Percentiles rank a stretch among this genome's conserved stretches.
phyloP scores from a whole-genome alignment of 2,113 vertebrate genomes.

The Cynopterus brachyotis region DNA sequence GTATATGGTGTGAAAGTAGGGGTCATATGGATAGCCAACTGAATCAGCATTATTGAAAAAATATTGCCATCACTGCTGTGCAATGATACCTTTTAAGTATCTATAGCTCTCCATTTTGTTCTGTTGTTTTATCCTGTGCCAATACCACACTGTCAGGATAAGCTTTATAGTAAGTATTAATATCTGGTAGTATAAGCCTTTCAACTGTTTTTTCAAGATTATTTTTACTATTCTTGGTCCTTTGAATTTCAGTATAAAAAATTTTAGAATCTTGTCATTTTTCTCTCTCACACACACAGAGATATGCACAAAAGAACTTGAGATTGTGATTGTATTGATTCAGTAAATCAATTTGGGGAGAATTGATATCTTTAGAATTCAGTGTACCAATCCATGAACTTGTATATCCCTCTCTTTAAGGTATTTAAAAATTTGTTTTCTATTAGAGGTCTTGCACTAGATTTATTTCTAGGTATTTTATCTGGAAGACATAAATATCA shows the following conservation, averaged over 20 bases:
- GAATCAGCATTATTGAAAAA: background rate
- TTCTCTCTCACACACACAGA: background rate
- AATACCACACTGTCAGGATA: background rate
- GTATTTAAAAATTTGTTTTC: background rate
- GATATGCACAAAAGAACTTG: background rate
- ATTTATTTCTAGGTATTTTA: background rate
- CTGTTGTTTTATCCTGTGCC: background rate
- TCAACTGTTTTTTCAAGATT: background rate
- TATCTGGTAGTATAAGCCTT: background rate
- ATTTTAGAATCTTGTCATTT: background rate
- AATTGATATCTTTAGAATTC: slow-evolving; percentile 19
- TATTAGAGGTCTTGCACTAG: background rate
- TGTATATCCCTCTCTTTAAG: background rate
- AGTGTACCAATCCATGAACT: background rate
- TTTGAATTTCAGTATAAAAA: slow-evolving; percentile 44
- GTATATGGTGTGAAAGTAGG: background rate
- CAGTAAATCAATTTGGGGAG: background rate
- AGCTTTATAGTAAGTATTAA: background rate
- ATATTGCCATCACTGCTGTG: background rate
- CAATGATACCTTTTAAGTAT: background rate
- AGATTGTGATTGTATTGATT: slow-evolving; percentile 36
- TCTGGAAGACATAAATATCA: background rate
- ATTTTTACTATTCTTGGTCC: background rate
- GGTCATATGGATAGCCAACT: background rate
- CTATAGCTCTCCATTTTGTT: background rate